Percentiles rank a stretch among this genome's conserved stretches.
Evolutionary conservation across 2,797 vertebrate genomes (phyloP).

Genomic region (Melanotaenia parkinsoni): DNA sequence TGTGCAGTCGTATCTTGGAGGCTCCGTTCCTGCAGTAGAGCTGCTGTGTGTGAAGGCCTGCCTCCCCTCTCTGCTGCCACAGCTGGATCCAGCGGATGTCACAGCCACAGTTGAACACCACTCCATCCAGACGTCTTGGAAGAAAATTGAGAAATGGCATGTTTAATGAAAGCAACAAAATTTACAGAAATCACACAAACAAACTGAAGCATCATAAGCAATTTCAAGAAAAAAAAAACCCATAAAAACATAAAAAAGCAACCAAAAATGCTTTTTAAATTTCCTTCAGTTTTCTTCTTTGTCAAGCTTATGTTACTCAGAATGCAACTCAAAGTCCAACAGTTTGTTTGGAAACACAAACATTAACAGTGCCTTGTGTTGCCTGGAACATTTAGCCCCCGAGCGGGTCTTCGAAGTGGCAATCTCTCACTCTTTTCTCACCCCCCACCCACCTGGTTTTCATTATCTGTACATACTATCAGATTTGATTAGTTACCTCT

Average conservation of each 20-base stretch:
- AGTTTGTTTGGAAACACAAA: background rate
- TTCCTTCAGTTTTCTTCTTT: background rate
- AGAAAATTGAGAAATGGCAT: constrained; percentile 23
- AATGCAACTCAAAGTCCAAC: background rate
- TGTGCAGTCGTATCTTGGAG: constrained; percentile 87
- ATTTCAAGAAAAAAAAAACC: no score
- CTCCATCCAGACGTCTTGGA: constrained; percentile 90
- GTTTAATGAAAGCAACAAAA: background rate
- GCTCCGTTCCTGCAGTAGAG: constrained; percentile 90
- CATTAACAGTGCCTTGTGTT: background rate
- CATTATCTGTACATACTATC: background rate
- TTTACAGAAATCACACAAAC: background rate
- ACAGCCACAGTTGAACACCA: constrained; percentile 95
- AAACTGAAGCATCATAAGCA: background rate
- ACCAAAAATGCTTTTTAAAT: background rate
- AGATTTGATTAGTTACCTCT: background rate
- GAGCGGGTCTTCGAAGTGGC: background rate
- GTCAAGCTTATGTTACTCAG: background rate
- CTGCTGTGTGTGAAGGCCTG: constrained; percentile 88
- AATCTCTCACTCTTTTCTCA: background rate
- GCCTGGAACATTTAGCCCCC: background rate
- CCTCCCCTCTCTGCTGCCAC: constrained; percentile 94
- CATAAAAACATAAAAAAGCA: no score
- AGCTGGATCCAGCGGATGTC: constrained; percentile 99
- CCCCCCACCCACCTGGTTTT: background rate